Base-by-base conservation (phyloP, 2,888 invertebrate genomes). In the Endotricha flammealis region DNA sequence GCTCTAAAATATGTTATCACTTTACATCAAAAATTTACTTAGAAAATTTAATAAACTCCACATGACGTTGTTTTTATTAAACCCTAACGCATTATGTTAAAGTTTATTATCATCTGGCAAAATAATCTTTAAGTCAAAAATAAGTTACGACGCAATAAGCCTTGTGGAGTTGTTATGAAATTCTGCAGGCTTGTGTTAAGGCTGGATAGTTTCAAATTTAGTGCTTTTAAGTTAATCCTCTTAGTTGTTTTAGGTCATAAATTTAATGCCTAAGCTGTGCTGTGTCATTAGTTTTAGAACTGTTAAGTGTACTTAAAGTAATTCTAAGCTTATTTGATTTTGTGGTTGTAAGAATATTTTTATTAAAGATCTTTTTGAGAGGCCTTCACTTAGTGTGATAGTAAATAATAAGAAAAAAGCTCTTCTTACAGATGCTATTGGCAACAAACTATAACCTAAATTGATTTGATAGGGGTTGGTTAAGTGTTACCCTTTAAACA, bases 61-160 rank as follows among this genome's bases (percentile, higher is more conserved):
- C 25, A 29, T 23, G 14, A 27, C 2, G 11, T 20, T n/a, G n/a
- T n/a, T n/a, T n/a, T n/a, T n/a, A n/a, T n/a, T n/a, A 9, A 8
- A 10, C 30, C 33, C 27, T 36, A 31, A 12, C 2, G 2, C 7
- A 11, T 8, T 2, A 17, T 1, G 4, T 20, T 39, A 33, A 38
- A 32, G 38, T 39, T 12, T 4, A 36, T 12, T 32, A 29, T 44
- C 8, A 12, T 5, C 27, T 29, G 31, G 11, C 10, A 3, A 2
- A 12, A 7, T 46, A 41, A 29, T 39, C 39, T 38, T 42, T 17
- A 38, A 39, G 38, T 37, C 44, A 41, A 42, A 48, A 48, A 41
- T 48, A 44, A 46, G 42, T 48, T 48, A 48, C 36, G 38, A 23
- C 23, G 44, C 42, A 32, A 44, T 42, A 48, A 41, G 38, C 39